phyloP scores from a whole-genome alignment of 2,113 vertebrate genomes.

The Callionymus lyra region DNA sequence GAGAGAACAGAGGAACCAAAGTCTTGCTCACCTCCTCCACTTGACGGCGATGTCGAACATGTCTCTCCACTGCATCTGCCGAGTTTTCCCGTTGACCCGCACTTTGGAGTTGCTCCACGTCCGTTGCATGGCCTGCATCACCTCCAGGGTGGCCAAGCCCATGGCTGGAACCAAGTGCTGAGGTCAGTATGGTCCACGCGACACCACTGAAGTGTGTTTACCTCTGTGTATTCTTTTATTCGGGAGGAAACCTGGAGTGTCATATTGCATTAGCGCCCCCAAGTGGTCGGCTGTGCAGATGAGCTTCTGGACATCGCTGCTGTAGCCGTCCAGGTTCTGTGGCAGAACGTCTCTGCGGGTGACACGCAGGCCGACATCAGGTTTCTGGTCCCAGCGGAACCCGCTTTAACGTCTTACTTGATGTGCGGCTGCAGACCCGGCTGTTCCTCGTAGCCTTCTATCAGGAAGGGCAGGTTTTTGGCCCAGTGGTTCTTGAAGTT shows the following conservation, averaged over 20 bases:
- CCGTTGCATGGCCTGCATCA: slow-evolving; percentile 92
- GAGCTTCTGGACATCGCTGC: slow-evolving; percentile 82
- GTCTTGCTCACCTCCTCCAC: slow-evolving; percentile 89
- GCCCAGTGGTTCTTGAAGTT: slow-evolving; percentile 98
- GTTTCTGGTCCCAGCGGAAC: not conserved
- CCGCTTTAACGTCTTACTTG: slow-evolving; percentile 63
- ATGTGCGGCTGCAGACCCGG: slow-evolving; percentile 94
- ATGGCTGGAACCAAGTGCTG: slow-evolving; percentile 79
- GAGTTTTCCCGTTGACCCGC: slow-evolving; percentile 87
- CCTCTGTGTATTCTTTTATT: slow-evolving; percentile 95
- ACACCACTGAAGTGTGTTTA: slow-evolving; percentile 27
- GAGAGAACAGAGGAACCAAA: too few relatives aligned
- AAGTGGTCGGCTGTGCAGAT: slow-evolving; percentile 89
- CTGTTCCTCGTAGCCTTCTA: slow-evolving; percentile 96
- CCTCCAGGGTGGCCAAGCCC: slow-evolving; percentile 89
- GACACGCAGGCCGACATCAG: not conserved
- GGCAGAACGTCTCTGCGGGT: slow-evolving; percentile 82
- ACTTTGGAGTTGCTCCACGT: slow-evolving; percentile 97
- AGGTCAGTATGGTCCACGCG: not conserved
- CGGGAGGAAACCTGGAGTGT: slow-evolving; percentile 90
- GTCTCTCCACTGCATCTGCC: slow-evolving; percentile 96
- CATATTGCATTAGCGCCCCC: slow-evolving; percentile 92
- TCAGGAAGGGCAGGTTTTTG: slow-evolving; percentile 92
- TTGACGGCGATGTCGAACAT: slow-evolving; percentile 98
- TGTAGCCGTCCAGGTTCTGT: slow-evolving; percentile 91